A percentile compares a stretch with the other conserved stretches of the same genome.
Evolutionary conservation across 2,888 invertebrate genomes (phyloP).

Genomic region (Spisula subtruncata): DNA sequence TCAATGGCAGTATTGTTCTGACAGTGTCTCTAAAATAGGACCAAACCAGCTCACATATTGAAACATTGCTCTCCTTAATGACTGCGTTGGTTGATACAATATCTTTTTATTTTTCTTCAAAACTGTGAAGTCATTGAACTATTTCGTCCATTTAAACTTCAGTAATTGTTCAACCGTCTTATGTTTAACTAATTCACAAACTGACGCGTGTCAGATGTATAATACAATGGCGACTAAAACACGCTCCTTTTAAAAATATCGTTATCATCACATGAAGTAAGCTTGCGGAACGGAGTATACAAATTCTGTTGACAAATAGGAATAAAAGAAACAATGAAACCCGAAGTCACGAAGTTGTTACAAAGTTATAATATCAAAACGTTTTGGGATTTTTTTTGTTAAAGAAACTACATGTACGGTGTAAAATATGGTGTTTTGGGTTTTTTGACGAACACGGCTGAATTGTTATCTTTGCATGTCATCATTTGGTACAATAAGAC

Average conservation of each 20-base stretch:
- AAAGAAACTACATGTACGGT: neutral
- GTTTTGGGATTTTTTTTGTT: neutral
- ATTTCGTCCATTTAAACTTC: constrained; percentile 5
- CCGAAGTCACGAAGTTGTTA: neutral
- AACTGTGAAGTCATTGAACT: constrained; percentile 22
- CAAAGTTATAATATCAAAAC: neutral
- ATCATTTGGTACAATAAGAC: neutral
- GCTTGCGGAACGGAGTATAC: neutral
- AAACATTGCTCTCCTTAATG: neutral
- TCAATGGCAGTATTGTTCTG: neutral
- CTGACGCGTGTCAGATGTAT: constrained; percentile 4
- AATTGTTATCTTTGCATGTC: neutral
- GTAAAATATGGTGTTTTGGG: neutral
- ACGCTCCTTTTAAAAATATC: constrained; percentile 17
- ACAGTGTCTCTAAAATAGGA: neutral
- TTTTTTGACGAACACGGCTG: neutral
- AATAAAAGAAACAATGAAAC: neutral
- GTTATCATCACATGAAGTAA: neutral
- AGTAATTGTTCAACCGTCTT: neutral
- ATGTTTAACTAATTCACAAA: constrained; percentile 2
- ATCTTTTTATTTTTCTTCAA: neutral
- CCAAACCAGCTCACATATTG: neutral
- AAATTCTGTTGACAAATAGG: neutral
- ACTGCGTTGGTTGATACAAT: neutral
- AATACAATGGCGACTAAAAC: constrained; percentile 13